Conservation (phyloP, 1,140 invertebrate species). For the Pemphigus obesinymphae region DNA sequence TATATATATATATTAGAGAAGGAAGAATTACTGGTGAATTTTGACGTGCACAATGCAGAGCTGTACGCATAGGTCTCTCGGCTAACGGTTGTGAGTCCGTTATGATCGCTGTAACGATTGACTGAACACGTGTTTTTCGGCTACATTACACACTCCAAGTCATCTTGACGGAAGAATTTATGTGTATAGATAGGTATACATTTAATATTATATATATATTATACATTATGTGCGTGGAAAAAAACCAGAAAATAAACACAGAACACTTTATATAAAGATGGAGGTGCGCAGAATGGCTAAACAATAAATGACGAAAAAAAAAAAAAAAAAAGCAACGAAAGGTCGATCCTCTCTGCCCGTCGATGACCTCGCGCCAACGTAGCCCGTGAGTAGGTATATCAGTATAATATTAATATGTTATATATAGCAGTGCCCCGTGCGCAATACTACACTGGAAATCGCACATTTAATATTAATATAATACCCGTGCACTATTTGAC, state of each 20-base stretch:
- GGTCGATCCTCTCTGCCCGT: constrained; percentile 32
- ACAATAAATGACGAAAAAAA: not conserved
- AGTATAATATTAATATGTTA: not conserved
- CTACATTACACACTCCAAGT: not conserved
- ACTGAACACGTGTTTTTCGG: constrained; percentile 26
- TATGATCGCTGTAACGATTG: constrained; percentile 18
- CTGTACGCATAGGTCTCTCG: not conserved
- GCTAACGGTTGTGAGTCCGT: constrained; percentile 24
- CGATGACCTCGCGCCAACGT: constrained; percentile 30
- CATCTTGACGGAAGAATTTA: not conserved
- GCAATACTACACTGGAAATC: not conserved
- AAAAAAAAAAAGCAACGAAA: not conserved
- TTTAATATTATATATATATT: not conserved
- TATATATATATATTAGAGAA: not conserved
- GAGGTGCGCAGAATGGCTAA: not conserved
- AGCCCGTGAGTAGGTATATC: too few relatives aligned
- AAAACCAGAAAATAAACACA: not conserved
- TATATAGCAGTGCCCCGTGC: not conserved
- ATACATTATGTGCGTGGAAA: not conserved
- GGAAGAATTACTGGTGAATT: not conserved
- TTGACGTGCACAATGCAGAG: not conserved
- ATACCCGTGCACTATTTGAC: too few relatives aligned
- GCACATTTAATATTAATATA: not conserved
- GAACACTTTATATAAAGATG: not conserved
- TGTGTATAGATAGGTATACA: too few relatives aligned